These are phyloP conservation scores for Liopterus haemorrhoidalis DNA, from an alignment of 2,888 invertebrate genomes.

Conservation along the genomic window DNA sequence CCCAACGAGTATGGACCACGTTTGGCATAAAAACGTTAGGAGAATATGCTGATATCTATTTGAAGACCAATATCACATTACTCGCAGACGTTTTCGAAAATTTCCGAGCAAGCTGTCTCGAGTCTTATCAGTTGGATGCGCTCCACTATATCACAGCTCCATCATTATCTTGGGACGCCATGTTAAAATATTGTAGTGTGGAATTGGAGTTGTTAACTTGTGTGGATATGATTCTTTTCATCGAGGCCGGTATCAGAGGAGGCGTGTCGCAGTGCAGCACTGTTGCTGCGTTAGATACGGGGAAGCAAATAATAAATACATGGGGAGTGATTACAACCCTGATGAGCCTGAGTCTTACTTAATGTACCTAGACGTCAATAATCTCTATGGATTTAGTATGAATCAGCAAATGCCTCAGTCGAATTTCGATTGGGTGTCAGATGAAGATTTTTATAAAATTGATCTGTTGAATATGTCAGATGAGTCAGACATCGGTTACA, in stretches of 20 bases:
- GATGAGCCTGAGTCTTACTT: conserved; percentile 30
- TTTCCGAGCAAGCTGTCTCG: conserved; percentile 33
- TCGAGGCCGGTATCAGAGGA: conserved; percentile 36
- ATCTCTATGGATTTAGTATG: conserved; percentile 34
- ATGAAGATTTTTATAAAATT: too few relatives aligned
- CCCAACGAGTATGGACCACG: too few relatives aligned
- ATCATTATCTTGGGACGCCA: too few relatives aligned
- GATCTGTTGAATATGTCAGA: too few relatives aligned
- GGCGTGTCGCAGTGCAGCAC: conserved; percentile 38
- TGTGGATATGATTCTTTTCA: conserved; percentile 37
- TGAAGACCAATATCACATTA: conserved; percentile 36
- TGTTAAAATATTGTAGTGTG: conserved; percentile 37
- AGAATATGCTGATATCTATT: conserved; percentile 33
- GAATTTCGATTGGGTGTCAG: conserved; percentile 35
- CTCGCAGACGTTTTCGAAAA: conserved; percentile 39
- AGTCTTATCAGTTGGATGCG: too few relatives aligned
- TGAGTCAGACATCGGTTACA: too few relatives aligned
- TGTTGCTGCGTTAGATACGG: conserved; percentile 33
- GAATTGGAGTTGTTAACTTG: conserved; percentile 38
- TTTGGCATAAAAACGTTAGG: conserved; percentile 13
- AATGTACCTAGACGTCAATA: conserved; percentile 37
- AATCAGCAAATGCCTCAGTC: conserved; percentile 31
- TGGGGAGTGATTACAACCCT: conserved; percentile 34
- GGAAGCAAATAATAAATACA: conserved; percentile 40
- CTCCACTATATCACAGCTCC: too few relatives aligned